Evolutionary conservation across 2,888 invertebrate genomes (phyloP).

Genomic region (Apodemia duryi): DNA sequence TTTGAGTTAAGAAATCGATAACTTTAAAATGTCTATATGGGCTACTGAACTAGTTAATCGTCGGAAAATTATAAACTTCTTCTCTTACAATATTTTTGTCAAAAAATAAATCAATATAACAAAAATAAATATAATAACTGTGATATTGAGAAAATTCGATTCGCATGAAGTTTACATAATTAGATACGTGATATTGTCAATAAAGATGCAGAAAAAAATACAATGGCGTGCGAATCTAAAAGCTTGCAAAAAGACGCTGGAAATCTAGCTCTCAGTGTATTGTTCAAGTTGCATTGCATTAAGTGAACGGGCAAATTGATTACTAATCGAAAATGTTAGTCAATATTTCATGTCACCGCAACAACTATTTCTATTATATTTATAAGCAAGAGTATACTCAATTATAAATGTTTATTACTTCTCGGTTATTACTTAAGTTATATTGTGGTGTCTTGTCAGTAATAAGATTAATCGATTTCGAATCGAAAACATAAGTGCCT

Average conservation of each 20-base stretch:
- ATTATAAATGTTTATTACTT: conserved; percentile 6
- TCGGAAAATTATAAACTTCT: no score
- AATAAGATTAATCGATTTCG: conserved; percentile 8
- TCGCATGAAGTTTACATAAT: conserved; percentile 21
- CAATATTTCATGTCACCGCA: conserved; percentile 19
- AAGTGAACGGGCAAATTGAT: conserved; percentile 19
- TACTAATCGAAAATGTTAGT: conserved; percentile 16
- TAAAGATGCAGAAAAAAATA: conserved; percentile 38
- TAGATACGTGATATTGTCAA: conserved; percentile 20
- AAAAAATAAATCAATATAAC: not conserved
- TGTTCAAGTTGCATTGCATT: conserved; percentile 32
- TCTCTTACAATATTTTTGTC: no score
- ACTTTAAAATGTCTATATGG: no score
- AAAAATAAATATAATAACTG: conserved; percentile 6
- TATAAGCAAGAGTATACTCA: conserved; percentile 3
- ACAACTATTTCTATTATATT: conserved; percentile 12
- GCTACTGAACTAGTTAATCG: no score
- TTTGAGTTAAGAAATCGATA: no score
- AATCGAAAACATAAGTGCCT: not conserved
- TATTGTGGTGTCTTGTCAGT: not conserved
- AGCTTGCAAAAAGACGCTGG: conserved; percentile 48
- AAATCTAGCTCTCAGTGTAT: conserved; percentile 38
- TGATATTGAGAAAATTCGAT: conserved; percentile 12
- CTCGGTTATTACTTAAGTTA: not conserved
- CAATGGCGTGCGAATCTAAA: conserved; percentile 59